A percentile compares a stretch with the other conserved stretches of the same genome.
phyloP scores from a whole-genome alignment of 2,888 invertebrate genomes.

The Hymenopus coronatus region DNA sequence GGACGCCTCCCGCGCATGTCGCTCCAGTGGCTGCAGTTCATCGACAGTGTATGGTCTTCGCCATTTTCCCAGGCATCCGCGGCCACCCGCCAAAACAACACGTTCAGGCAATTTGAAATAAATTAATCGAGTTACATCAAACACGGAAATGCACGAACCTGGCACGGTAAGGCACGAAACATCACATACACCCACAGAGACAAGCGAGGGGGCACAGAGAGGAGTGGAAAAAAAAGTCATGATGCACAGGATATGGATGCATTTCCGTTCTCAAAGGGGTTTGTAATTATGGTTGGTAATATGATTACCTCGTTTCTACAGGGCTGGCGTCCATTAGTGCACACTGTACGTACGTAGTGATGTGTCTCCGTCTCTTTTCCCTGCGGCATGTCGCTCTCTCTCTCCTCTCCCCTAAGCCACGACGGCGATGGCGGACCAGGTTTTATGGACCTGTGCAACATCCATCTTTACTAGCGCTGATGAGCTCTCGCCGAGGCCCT shows the following conservation, averaged over 20 bases:
- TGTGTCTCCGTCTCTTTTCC: constrained; percentile 1
- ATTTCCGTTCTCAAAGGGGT: constrained; percentile 64
- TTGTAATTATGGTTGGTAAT: constrained; percentile 65
- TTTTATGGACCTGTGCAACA: constrained; percentile 18
- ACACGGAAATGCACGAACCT: constrained; percentile 35
- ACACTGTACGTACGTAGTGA: neutral
- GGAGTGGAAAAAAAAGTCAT: constrained; percentile 37
- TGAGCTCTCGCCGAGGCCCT: constrained; percentile 14
- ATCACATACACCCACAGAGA: constrained; percentile 29
- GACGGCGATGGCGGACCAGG: neutral
- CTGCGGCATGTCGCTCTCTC: constrained; percentile 10
- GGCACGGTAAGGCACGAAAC: constrained; percentile 33
- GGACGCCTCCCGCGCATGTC: neutral
- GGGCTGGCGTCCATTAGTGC: constrained; percentile 33
- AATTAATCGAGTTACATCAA: constrained; percentile 36
- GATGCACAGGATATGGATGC: constrained; percentile 65
- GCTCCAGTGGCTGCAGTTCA: neutral
- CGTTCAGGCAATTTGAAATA: constrained; percentile 35
- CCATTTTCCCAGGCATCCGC: constrained; percentile 13
- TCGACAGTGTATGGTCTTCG: neutral
- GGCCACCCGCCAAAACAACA: constrained; percentile 26
- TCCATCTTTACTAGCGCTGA: constrained; percentile 22
- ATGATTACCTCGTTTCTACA: constrained; percentile 57
- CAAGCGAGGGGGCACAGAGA: constrained; percentile 35
- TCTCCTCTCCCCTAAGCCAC: neutral